Base-by-base conservation (phyloP, 2,113 vertebrate species). In the Osmerus mordax region DNA sequence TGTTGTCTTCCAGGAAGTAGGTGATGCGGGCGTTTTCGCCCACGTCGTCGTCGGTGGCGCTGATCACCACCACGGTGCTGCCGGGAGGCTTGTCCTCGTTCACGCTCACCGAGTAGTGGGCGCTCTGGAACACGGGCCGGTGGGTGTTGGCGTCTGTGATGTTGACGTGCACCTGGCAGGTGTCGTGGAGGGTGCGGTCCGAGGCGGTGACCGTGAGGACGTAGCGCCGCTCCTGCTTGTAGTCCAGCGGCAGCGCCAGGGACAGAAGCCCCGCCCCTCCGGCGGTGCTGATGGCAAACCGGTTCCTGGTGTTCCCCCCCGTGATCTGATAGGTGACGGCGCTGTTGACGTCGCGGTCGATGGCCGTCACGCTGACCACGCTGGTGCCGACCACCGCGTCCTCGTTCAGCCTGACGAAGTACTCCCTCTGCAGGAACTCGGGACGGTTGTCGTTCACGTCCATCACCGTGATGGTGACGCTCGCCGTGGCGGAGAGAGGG, bases 91-190 rank as follows among this genome's bases (percentile, higher is more conserved):
- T 90, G 76, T 99, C 96, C 83, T 99, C 97, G 0, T 97, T 96
- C 73, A 99, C 93, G 18, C 91, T 96, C 23, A 98, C 92, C 0
- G 97, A 96, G 82, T 99, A 99, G 88, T 99, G 97, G 25, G 97
- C 95, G 0, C 96, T 99, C 80, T 98, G 97, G 80, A 99, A 99
- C 13, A 99, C 97, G 0, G 97, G 97, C 52, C 97, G 87, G 73
- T 99, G 97, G 0, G 97, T 99, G 87, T 99, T 99, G 79, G 97
- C 97, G 2, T 99, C 97, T 0, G 97, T 99, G 82, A 99, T 97
- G 87, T 99, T 99, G 85, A 99, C 90, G 73, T 98, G 96, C 66
- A 99, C 94, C 0, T 98, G 94, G 80, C 96, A 99, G 74, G 94
- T 97, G 86, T 99, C 97, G 0, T 97, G 95, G 51, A 99, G 93